Base-by-base conservation (phyloP, 2,888 invertebrate genomes). In the Agriopis aurantiaria region DNA sequence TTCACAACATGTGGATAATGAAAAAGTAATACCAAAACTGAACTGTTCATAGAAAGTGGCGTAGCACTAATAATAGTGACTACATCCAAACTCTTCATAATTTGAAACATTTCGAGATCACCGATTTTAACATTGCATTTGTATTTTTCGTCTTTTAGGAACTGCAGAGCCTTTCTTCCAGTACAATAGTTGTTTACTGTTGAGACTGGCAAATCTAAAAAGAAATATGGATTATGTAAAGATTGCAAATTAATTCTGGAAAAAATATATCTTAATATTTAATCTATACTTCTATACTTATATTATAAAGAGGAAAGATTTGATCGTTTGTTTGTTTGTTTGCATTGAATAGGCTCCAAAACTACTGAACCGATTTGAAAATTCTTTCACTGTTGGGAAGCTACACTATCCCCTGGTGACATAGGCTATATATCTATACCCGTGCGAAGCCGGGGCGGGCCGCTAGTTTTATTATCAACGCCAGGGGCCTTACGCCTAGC, bases 81-180 rank as follows among this genome's bases (percentile, higher is more conserved):
- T 65, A 86, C 84, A 65, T 88, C 82, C 12, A 81, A 78, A 53
- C 78, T 84, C 72, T 86, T 87, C 7, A 87, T 72, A 59, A 91
- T 84, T 75, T 87, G 83, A 69, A 92, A 86, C 87, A 91, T 90
- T 85, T 93, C 90, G 6, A 93, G 76, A 70, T 93, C 90, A 14
- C 83, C 78, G 8, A 92, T 76, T 74, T 88, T 90, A 0, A 90
- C 89, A 69, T 78, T 84, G 73, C 94, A 94, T 69, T 77, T 82
- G 49, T 87, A 79, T 53, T 78, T 82, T 74, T 89, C 87, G 65
- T 89, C 83, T 67, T 80, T 85, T 23, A 93, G 81, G 80, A 91
- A 92, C 71, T 74, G 75, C n/a, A 92, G 79, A 14, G 84, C 81
- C 66, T 85, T 85, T 75, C 88, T 85, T 40, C 84, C 84, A 43